Base-by-base conservation (phyloP, 2,113 vertebrate genomes). In the Phalacrocorax carbo region DNA sequence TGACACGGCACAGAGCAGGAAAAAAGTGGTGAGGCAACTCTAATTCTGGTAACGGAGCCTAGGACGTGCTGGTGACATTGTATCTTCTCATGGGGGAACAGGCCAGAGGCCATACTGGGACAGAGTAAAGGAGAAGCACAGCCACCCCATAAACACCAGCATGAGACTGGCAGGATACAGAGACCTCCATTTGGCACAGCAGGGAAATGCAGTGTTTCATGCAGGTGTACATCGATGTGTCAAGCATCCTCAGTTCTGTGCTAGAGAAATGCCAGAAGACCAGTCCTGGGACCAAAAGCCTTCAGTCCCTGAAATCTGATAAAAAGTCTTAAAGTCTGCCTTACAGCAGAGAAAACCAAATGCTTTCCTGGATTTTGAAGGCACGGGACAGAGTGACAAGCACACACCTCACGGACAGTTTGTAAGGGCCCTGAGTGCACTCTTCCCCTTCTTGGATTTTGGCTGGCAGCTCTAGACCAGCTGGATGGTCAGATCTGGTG, bases 111-210 rank as follows among this genome's bases (percentile, higher is more conserved):
- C 48, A 79, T 2, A 11, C 32, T 82, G 52, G 48, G 34, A 23
- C 1, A 6, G 32, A 12, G 11, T 40, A 29, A 75, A 88, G 78
- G 34, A 71, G 46, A 60, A 79, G 55, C 48, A 79, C n/a, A 76
- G 48, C 44, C 66, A n/a, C 62, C 10, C 27, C 0, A 0, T 57
- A 40, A 36, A 27, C 30, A 65, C 2, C 3, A 2, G 19, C 1
- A 7, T 1, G 2, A 64, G 49, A 30, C 6, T 26, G 30, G 58
- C 46, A 85, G 30, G 42, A 34, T 60, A 49, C 54, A 69, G 54
- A 64, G 26, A 77, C 23, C 40, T 61, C 42, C 58, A 27, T 58
- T 83, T 91, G 81, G 77, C 77, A 82, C 60, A 36, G n/a, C 69
- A 70, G 46, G 36, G 36, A 70, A 89, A 70, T 75, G 72, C 80